Evolutionary conservation across 2,888 invertebrate species (phyloP).

Genomic region (Drosophila kokeensis): DNA sequence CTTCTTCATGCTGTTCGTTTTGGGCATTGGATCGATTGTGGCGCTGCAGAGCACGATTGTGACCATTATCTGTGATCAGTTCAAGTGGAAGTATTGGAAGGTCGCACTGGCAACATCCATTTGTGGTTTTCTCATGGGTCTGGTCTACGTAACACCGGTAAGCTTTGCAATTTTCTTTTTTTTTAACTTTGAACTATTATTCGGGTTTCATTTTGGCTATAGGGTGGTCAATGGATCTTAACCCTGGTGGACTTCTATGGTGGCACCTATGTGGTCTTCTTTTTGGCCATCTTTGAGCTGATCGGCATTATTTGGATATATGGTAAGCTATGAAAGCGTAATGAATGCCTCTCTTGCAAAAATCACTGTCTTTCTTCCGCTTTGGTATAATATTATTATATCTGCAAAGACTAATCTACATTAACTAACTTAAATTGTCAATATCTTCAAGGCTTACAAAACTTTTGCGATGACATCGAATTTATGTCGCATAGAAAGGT

Average conservation of each 20-base stretch:
- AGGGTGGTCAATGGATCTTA: conserved; percentile 88
- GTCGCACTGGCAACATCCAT: conserved; percentile 87
- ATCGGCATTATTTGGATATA: conserved; percentile 87
- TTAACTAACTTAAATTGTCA: neutral
- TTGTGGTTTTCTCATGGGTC: conserved; percentile 88
- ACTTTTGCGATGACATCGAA: conserved; percentile 90
- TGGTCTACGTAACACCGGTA: conserved; percentile 91
- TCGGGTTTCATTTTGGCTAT: neutral
- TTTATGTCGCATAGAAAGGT: conserved; percentile 90
- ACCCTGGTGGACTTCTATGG: conserved; percentile 88
- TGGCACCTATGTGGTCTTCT: conserved; percentile 87
- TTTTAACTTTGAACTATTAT: neutral
- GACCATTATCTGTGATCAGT: conserved; percentile 89
- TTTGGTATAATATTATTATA: neutral
- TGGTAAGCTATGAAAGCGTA: conserved; percentile 83
- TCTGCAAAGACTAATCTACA: neutral
- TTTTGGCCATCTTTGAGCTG: conserved; percentile 87
- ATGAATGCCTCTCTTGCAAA: neutral
- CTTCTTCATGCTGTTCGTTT: conserved; percentile 92
- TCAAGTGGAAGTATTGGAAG: conserved; percentile 88
- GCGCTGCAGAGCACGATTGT: conserved; percentile 89
- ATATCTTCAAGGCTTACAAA: conserved; percentile 86
- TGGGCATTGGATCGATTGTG: conserved; percentile 91
- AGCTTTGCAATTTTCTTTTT: conserved; percentile 39
- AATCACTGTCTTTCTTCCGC: neutral